Evolutionary conservation across 2,113 vertebrate species (phyloP), one percentile per base, ranked within the genome.

Genomic region (Rostratula benghalensis): DNA sequence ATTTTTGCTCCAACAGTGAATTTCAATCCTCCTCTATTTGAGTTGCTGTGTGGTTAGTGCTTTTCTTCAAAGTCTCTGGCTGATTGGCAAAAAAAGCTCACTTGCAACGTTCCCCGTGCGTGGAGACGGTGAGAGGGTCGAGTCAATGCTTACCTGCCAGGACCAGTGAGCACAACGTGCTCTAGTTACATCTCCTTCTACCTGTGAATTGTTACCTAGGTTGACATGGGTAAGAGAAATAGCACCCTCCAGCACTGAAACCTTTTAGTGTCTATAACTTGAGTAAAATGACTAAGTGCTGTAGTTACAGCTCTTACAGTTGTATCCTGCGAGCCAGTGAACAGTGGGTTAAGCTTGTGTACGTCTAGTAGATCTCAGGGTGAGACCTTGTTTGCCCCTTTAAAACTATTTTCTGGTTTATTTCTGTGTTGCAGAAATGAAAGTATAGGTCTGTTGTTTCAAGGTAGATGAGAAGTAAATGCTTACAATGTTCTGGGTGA

Each of bases 151-250:
- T 83, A 94, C 86, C 85, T 96, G 94, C 92, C 94, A 83, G 95
- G 64, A 90, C 33, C 63, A 76, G 88, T 83, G 82, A 86, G 88
- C 93, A 88, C 84, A 95, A 60, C 71, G 61, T 96, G 89, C 87
- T 96, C 48, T 22, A 76, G 64, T 96, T 94, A 84, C 77, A 89
- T 94, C 92, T 95, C 45, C 83, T 94, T 87, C 94, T 96, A 87
- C 94, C 95, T 97, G 80, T 92, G 92, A 92, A 87, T 89, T 94
- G 61, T 96, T 96, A 82, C 89, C 89, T 94, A 91, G 89, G 68
- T 61, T 96, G 96, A 89, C 91, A 84, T 76, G 53, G 74, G 31
- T 51, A 69, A 83, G 61, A 92, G 73, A 93, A 89, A 35, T 28
- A 82, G 69, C 69, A 80, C 18, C 15, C 48, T 91, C 80, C 86